phyloP scores from a whole-genome alignment of 2,888 invertebrate genomes.

The Actias luna region DNA sequence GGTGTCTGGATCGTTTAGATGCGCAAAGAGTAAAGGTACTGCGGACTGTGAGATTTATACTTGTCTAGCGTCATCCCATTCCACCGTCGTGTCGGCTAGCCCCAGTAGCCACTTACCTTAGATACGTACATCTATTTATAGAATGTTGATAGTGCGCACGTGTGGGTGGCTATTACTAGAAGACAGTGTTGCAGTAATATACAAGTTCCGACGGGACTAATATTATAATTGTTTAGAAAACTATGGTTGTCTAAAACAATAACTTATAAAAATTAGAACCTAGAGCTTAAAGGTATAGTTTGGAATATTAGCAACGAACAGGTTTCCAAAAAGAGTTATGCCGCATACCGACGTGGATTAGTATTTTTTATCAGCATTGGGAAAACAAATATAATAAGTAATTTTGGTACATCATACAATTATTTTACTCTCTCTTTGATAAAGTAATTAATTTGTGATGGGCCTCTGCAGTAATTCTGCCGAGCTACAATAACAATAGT shows the following conservation, averaged over 20 bases:
- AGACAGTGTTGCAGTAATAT: background rate
- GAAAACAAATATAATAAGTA: too few species aligned
- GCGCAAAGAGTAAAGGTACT: slow-evolving; percentile 33
- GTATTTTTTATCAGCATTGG: background rate
- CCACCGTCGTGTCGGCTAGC: slow-evolving; percentile 14
- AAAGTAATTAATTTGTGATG: background rate
- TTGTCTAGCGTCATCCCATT: slow-evolving; percentile 55
- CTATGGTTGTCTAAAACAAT: background rate
- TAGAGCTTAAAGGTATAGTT: too few species aligned
- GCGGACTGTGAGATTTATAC: slow-evolving; percentile 41
- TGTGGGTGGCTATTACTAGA: background rate
- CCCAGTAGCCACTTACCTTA: slow-evolving; percentile 22
- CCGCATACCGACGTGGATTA: too few species aligned
- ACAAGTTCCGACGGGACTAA: background rate
- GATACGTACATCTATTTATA: slow-evolving; percentile 14
- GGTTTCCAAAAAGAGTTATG: too few species aligned
- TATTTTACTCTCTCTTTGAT: background rate
- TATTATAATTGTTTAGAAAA: background rate
- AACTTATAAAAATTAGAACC: background rate
- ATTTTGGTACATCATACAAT: too few species aligned
- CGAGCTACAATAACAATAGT: too few species aligned
- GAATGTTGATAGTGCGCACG: background rate
- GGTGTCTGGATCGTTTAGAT: slow-evolving; percentile 42
- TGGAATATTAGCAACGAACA: too few species aligned
- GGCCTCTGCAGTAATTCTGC: too few species aligned